Evolutionary conservation across 53 echinoderm and acorn worm species (phyloP), one percentile per base, ranked within the genome.

Genomic region (Paelopatides confundens): DNA sequence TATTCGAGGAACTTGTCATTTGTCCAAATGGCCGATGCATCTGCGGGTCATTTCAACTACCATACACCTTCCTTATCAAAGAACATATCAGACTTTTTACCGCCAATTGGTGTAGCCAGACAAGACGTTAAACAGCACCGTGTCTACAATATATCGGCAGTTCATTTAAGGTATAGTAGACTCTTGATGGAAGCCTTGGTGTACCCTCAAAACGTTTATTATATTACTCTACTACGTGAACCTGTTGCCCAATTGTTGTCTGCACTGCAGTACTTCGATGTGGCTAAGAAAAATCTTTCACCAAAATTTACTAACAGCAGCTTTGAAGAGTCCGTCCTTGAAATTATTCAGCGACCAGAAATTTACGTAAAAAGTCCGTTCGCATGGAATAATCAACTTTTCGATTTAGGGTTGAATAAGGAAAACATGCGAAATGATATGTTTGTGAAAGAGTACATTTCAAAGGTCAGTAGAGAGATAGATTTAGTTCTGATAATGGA

Each of bases 401-500:
- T 88, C 49, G 91, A 94, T 85, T 50, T 94, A 31, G 94, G 94
- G 11, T 76, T 94, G 24, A 79, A 71, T 35, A 88, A 85, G 14
- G 29, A 77, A 35, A 51, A 52, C n/a, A 89, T 91, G 63, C 58
- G 43, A 8, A 88, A 86, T 12, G 77, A 49, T 8, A 50, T 18
- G 26, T 35, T 58, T 6, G 86, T 94, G 12, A 77, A 40, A 63
- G 31, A 39, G 35, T 89, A 81, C 39, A 91, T 94, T 18, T 15
- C 31, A 8, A 91, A 69, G 29, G 49, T 94, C 1, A 65, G 31
- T 35, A 33, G n/a, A 23, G 88, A 94, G 49, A 63, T 94, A 24
- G 81, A 88, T 63, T 62, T 94, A 27, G 85, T 94, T 18, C 40
- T 94, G 32, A 85, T 94, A 4, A 94, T 86, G 31, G 91, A 94